phyloP scores from a whole-genome alignment of 2,888 invertebrate genomes.

The Caenorhabditis sp. region DNA sequence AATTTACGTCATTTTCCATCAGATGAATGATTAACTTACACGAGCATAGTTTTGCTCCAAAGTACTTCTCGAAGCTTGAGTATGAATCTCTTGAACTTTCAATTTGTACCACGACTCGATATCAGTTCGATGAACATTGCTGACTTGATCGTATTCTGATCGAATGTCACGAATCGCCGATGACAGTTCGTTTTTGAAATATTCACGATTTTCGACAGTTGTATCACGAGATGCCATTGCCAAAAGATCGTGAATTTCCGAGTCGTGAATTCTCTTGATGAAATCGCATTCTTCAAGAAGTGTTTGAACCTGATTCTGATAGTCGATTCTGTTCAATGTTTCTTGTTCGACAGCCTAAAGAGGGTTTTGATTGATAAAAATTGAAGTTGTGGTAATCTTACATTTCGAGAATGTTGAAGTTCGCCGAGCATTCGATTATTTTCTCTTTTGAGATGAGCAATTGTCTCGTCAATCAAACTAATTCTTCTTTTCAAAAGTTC shows the following conservation, averaged over 20 bases:
- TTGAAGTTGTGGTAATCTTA: slow-evolving; percentile 17
- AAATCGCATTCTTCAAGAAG: slow-evolving; percentile 74
- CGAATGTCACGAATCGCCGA: slow-evolving; percentile 74
- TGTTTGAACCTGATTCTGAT: slow-evolving; percentile 74
- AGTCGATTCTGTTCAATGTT: slow-evolving; percentile 73
- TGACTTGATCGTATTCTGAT: slow-evolving; percentile 73
- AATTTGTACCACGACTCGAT: slow-evolving; percentile 74
- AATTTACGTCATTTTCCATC: neutral
- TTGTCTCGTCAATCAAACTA: slow-evolving; percentile 65
- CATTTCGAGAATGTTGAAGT: slow-evolving; percentile 39
- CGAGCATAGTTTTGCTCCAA: slow-evolving; percentile 49
- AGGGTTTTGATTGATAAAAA: neutral
- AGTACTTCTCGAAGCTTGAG: slow-evolving; percentile 45
- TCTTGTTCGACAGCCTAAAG: slow-evolving; percentile 74
- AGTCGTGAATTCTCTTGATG: slow-evolving; percentile 73
- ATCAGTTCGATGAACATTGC: slow-evolving; percentile 72
- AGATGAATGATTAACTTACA: slow-evolving; percentile 2
- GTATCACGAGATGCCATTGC: slow-evolving; percentile 73
- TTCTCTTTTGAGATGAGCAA: slow-evolving; percentile 71
- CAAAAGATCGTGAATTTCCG: slow-evolving; percentile 39
- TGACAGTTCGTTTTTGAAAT: slow-evolving; percentile 75
- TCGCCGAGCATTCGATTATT: slow-evolving; percentile 64
- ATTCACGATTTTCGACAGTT: slow-evolving; percentile 74
- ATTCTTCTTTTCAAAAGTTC: slow-evolving; percentile 69
- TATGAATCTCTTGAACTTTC: slow-evolving; percentile 75